Conservation (phyloP, 1,140 invertebrate species). For the Drosophila azteca region DNA sequence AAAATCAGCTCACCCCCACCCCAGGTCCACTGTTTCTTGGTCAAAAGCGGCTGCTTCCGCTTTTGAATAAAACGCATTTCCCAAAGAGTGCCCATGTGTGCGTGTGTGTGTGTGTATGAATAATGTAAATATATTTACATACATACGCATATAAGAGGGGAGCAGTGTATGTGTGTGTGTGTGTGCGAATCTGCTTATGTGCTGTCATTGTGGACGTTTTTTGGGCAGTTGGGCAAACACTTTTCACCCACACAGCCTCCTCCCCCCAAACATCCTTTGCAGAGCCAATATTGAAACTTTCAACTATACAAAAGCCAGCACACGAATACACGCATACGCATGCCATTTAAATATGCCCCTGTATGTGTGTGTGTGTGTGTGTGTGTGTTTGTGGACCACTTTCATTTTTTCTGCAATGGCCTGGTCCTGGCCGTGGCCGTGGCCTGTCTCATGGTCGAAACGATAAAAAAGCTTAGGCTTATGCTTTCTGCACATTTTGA, state of each 20-base stretch:
- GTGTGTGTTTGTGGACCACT: slow-evolving; percentile 53
- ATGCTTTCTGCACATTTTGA: slow-evolving; percentile 77
- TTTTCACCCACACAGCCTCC: slow-evolving; percentile 5
- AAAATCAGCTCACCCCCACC: slow-evolving; percentile 36
- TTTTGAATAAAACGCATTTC: slow-evolving; percentile 76
- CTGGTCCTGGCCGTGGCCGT: slow-evolving; percentile 9
- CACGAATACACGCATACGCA: background rate
- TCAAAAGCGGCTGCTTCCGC: slow-evolving; percentile 57
- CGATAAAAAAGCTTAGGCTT: slow-evolving; percentile 81
- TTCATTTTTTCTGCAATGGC: slow-evolving; percentile 50
- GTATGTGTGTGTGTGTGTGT: slow-evolving; percentile 1
- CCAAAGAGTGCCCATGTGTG: slow-evolving; percentile 57
- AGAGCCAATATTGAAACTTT: slow-evolving; percentile 77
- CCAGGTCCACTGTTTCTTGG: slow-evolving; percentile 15
- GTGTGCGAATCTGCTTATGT: slow-evolving; percentile 43
- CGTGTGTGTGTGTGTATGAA: slow-evolving; percentile 60
- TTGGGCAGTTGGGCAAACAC: slow-evolving; percentile 63
- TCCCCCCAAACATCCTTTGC: background rate
- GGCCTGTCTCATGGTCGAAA: slow-evolving; percentile 68
- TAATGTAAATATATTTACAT: slow-evolving; percentile 60
- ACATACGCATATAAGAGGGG: slow-evolving; percentile 5
- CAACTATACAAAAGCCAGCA: slow-evolving; percentile 61
- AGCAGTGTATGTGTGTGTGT: slow-evolving; percentile 5
- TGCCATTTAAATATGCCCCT: slow-evolving; percentile 44
- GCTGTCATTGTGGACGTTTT: slow-evolving; percentile 66